Base-by-base conservation (phyloP, 2,888 invertebrate species). In the Platypus cylindrus region DNA sequence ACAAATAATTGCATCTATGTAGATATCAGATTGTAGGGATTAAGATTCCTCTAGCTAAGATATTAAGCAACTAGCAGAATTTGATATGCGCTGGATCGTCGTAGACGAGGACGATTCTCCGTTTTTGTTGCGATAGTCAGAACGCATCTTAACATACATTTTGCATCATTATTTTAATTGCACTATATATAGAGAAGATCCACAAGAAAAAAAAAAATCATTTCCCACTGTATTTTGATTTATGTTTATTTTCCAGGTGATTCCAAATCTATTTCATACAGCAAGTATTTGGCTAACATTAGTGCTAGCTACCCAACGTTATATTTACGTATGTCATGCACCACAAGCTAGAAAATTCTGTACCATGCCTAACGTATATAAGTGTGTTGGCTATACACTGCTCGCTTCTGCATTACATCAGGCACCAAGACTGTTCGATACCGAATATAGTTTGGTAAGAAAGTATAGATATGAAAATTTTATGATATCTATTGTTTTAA, bases 311-410 rank as follows among this genome's bases (percentile, higher is more conserved):
- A 81, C 85, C 12, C 94, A 94, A 63, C 70, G 93, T 54, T 94
- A 91, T 66, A 85, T 94, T 51, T 94, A 90, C 63, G 91, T 94
- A 2, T 93, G 91, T 54, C 90, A 91, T 59, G 87, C 91, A 0
- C 79, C 87, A 0, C 71, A 82, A 41, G 93, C 93, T 0, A 71
- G 86, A 38, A 80, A 80, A n/a, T 77, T 78, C 70, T 80, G 74
- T 50, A 75, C 75, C 5, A 69, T 75, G 69, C 72, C 75, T 0
- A 70, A 78, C 36, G 89, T 85, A 29, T 75, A 78, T 55, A 79
- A 78, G 45, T 83, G 80, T 48, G 78, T 89, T 18, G 64, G 76
- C 32, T 75, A 78, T 60, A 87, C 93, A 45, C 79, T 81, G 30
- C 58, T 83, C 20, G 67, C 79, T 2, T 86, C 93, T 0, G 70